phyloP scores from a whole-genome alignment of 2,113 vertebrate species.

The Periophthalmus modestus region DNA sequence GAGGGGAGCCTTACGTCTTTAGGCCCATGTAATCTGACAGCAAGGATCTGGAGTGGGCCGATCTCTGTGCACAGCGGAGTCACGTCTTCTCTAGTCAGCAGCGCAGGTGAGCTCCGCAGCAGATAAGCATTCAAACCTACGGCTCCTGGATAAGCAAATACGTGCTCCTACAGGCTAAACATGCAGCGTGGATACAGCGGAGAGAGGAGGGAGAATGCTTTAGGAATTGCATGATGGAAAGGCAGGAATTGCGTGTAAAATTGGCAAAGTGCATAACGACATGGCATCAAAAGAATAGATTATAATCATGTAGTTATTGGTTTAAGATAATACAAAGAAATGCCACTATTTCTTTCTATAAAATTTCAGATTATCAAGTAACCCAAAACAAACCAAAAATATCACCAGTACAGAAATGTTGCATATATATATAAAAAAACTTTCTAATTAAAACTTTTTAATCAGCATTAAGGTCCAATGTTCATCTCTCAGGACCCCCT shows the following conservation, averaged over 20 bases:
- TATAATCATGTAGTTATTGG: too few species aligned
- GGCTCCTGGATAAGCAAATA: not conserved
- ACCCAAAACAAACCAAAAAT: too few species aligned
- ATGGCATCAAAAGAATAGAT: too few species aligned
- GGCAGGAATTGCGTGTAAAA: not conserved
- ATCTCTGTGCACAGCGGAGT: not conserved
- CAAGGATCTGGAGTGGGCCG: not conserved
- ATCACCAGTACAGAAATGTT: too few species aligned
- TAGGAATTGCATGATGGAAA: not conserved
- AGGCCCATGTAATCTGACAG: constrained; percentile 14
- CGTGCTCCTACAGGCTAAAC: not conserved
- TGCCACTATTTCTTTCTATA: too few species aligned
- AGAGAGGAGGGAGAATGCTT: not conserved
- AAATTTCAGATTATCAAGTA: too few species aligned
- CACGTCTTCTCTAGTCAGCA: constrained; percentile 1
- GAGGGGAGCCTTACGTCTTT: constrained; percentile 7
- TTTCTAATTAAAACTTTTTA: too few species aligned
- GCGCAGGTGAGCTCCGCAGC: not conserved
- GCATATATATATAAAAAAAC: too few species aligned
- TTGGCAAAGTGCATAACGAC: too few species aligned
- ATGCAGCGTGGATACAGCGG: not conserved
- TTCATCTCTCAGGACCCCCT: constrained; percentile 40
- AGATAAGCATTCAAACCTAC: not conserved
- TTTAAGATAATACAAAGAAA: too few species aligned
- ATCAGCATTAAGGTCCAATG: too few species aligned